Evolutionary conservation across 2,888 invertebrate genomes (phyloP).

Genomic region (Drosophila subquinaria): DNA sequence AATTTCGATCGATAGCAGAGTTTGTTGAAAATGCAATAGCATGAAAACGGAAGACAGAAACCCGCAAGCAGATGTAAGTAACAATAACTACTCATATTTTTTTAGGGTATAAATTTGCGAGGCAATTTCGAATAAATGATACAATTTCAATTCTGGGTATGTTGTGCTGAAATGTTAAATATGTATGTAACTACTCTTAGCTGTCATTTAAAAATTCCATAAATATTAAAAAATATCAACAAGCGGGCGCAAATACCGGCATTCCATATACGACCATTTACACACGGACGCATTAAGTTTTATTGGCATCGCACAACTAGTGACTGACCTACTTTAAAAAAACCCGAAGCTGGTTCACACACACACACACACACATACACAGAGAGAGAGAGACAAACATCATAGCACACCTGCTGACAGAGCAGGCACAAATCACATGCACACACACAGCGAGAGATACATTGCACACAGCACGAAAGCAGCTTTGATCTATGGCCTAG

Average conservation of each 20-base stretch:
- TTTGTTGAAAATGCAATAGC: background rate
- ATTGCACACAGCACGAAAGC: conserved; percentile 49
- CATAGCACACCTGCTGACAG: conserved; percentile 59
- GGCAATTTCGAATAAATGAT: conserved; percentile 42
- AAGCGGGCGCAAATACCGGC: conserved; percentile 57
- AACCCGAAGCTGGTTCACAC: conserved; percentile 42
- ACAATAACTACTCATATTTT: conserved; percentile 2
- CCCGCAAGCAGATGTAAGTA: background rate
- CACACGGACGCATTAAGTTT: conserved; percentile 71
- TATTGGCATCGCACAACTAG: conserved; percentile 73
- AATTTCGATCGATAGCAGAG: background rate
- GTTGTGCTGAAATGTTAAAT: conserved; percentile 60
- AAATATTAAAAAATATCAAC: conserved; percentile 80
- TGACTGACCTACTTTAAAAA: conserved; percentile 74
- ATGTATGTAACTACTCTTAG: conserved; percentile 57
- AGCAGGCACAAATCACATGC: conserved; percentile 35
- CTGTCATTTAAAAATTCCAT: conserved; percentile 74
- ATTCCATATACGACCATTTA: conserved; percentile 45
- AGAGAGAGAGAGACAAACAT: background rate
- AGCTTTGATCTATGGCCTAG: conserved; percentile 70
- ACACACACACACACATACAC: background rate
- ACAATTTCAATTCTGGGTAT: conserved; percentile 39
- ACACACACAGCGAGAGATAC: conserved; percentile 34
- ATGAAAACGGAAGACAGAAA: background rate
- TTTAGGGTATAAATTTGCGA: conserved; percentile 3